Conservation (phyloP, 35 echinoderm and acorn worm genomes). For the Hemicentrotus pulcherrimus region DNA sequence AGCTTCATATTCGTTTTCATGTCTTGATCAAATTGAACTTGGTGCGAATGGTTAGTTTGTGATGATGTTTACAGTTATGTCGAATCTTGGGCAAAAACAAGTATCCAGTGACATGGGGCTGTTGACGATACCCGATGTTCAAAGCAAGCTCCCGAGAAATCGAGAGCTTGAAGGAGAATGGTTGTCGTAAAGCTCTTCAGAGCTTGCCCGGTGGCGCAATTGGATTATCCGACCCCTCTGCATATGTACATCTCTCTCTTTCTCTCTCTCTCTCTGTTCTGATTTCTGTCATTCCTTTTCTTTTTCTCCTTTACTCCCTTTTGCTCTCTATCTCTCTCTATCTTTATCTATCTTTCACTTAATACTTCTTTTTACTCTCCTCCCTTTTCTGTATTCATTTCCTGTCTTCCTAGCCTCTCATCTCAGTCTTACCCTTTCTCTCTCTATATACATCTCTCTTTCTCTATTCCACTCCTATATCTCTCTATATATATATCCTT, state of each 20-base stretch:
- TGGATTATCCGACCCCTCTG: not conserved
- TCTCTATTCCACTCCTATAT: not conserved
- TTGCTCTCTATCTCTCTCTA: no score
- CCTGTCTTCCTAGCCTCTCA: not conserved
- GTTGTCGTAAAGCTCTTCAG: not conserved
- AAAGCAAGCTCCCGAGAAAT: not conserved
- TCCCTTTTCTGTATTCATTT: no score
- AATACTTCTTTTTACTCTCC: no score
- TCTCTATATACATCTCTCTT: not conserved
- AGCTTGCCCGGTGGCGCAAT: not conserved
- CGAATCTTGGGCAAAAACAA: not conserved
- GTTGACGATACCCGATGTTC: not conserved
- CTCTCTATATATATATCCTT: not conserved
- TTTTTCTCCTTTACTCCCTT: not conserved
- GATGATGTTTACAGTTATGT: not conserved
- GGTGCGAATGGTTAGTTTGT: not conserved
- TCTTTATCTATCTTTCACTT: no score
- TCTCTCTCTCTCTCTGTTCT: not conserved
- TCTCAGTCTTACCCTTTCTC: not conserved
- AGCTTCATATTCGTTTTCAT: not conserved
- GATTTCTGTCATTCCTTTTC: not conserved
- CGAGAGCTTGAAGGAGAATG: not conserved
- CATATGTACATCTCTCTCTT: not conserved
- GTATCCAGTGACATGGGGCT: not conserved
- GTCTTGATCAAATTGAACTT: not conserved